phyloP scores from a whole-genome alignment of 2,797 vertebrate species.

The Varecia variegata region DNA sequence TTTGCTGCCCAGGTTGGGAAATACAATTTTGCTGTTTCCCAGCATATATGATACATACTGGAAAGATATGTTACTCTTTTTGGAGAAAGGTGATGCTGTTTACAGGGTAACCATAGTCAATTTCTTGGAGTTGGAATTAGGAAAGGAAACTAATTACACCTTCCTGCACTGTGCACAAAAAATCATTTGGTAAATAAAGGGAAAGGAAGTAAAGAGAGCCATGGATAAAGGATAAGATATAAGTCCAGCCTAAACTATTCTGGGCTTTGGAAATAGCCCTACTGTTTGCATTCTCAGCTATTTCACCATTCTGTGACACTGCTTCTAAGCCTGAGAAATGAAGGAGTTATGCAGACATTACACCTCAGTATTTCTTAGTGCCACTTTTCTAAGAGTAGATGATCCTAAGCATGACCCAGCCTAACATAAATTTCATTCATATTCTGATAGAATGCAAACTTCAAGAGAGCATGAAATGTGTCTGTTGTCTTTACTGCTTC shows the following conservation, averaged over 20 bases:
- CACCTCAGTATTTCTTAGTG: background rate
- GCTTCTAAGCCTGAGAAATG: background rate
- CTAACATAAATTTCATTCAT: background rate
- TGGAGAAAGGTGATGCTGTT: background rate
- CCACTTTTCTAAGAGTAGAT: background rate
- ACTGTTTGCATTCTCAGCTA: background rate
- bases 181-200: background rate
- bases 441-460: background rate
- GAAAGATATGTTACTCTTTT: background rate
- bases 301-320: background rate
- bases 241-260: background rate
- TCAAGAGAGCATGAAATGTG: background rate
- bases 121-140: background rate
- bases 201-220: background rate
- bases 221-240: background rate
- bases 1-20: background rate
- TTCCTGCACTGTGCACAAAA: background rate
- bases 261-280: background rate
- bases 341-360: background rate
- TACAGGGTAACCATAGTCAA: background rate
- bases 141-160: background rate
- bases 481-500: background rate
- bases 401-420: background rate
- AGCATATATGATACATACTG: background rate
- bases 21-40: background rate